Evolutionary conservation across 35 echinoderm and acorn worm genomes (phyloP), one percentile per base, ranked within the genome.

Genomic region (Patiria miniata): DNA sequence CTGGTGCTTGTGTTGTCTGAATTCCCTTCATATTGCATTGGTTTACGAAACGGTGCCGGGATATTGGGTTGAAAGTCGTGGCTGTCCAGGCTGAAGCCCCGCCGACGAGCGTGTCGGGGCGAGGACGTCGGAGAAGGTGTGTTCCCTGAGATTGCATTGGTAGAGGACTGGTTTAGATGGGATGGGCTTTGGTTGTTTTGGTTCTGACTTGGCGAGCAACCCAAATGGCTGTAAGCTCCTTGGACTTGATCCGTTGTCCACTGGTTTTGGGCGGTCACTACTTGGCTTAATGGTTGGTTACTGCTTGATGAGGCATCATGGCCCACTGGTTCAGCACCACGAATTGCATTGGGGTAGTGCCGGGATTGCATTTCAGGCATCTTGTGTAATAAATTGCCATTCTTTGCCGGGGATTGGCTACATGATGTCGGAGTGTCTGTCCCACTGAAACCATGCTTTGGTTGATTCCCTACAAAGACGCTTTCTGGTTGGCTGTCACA

Each of bases 31-130:
- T 30, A 76, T 42, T 40, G 80, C 88, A 73, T 39, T 59, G 51
- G 82, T 60, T 59, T 78, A 7, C 53, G 55, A 42, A 93, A 93
- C 2, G 91, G 86, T 22, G 91, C 86, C 18, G 61, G 65, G 19
- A 87, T 82, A 79, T 93, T 42, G 9, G 85, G 15, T 44, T 77
- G 73, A 76, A 88, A 93, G 47, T 83, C 91, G 56, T 93, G 82
- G 33, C 82, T 84, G 57, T 84, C 82, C 9, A 84, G 54, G 36
- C 82, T 84, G 6, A 84, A 84, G 32, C 82, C 82, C 38, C 82
- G 53, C n/a, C 52, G 57, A 83, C 34, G 59, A 61, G 28, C 47
- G 56, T 52, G 88, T 21, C 82, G 78, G 18, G 88, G 88, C 4
- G 88, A 90, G 8, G 88, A 83, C 15, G 51, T 60, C 1, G 88